phyloP scores from a whole-genome alignment of 1,140 invertebrate species.

The Holcopasites calliopsidis region DNA sequence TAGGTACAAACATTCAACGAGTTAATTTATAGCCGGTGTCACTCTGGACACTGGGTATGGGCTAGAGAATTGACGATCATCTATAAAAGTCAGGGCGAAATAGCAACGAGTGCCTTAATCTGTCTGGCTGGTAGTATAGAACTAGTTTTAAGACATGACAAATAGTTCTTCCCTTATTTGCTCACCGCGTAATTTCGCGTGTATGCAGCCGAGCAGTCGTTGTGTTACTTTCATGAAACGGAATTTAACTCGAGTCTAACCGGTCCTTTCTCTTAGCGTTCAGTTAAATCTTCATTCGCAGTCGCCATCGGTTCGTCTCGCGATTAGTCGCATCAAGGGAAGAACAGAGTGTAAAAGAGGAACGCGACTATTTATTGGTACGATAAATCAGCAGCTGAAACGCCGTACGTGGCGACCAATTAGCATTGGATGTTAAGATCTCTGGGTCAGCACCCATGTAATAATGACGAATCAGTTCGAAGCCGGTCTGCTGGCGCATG shows the following conservation, averaged over 20 bases:
- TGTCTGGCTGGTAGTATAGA: background rate
- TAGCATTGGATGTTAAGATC: conserved; percentile 54
- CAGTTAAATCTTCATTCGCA: conserved; percentile 26
- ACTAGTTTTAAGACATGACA: conserved; percentile 9
- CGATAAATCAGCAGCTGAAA: conserved; percentile 39
- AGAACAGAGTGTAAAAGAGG: background rate
- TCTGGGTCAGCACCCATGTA: conserved; percentile 53
- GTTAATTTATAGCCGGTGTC: background rate
- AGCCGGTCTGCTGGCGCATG: conserved; percentile 35
- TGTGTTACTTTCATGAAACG: background rate
- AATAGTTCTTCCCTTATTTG: conserved; percentile 17
- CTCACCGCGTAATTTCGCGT: conserved; percentile 7
- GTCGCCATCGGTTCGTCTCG: background rate
- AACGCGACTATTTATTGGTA: conserved; percentile 24
- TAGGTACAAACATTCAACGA: background rate
- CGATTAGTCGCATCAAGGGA: too few relatives aligned
- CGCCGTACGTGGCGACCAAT: conserved; percentile 45
- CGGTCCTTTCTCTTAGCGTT: background rate
- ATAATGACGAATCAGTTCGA: conserved; percentile 64
- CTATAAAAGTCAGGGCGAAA: background rate
- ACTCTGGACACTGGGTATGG: background rate
- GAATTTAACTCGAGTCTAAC: background rate
- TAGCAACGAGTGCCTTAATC: background rate
- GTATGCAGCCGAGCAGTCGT: background rate
- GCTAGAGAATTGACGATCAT: background rate